These are phyloP conservation scores for Reticulitermes speratus DNA, from an alignment of 1,140 invertebrate species.

Conservation along the genomic window DNA sequence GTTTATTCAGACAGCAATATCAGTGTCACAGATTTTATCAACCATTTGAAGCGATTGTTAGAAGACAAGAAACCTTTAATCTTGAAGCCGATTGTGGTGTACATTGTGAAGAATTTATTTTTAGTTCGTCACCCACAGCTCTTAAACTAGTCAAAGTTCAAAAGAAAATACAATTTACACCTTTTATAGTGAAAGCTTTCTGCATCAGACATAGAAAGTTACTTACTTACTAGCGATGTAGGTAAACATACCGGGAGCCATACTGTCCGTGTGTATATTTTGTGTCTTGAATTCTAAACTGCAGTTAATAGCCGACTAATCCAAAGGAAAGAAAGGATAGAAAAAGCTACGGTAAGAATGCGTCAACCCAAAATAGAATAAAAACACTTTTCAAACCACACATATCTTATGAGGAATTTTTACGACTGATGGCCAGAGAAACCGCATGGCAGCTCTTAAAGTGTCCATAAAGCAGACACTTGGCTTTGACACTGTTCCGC, in stretches of 20 bases:
- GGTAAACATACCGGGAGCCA: background rate
- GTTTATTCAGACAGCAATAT: no score
- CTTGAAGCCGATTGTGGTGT: no score
- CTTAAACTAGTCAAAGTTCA: background rate
- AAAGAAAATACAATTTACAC: background rate
- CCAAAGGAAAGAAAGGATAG: background rate
- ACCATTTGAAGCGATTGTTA: no score
- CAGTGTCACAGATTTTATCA: no score
- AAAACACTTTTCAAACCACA: background rate
- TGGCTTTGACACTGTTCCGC: background rate
- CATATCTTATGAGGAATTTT: background rate
- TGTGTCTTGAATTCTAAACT: conserved; percentile 3
- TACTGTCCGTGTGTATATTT: background rate
- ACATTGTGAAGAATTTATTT: no score
- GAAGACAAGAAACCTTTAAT: no score
- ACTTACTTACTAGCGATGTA: background rate
- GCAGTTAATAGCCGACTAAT: background rate
- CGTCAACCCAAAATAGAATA: background rate
- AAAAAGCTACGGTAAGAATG: background rate
- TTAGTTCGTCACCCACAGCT: background rate
- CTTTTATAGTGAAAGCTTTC: conserved; percentile 14
- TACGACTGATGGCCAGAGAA: conserved; percentile 7
- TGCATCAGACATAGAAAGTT: background rate
- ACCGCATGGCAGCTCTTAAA: background rate
- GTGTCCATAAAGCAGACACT: conserved; percentile 1